Percentiles rank a stretch among this genome's conserved stretches.
phyloP scores from a whole-genome alignment of 2,888 invertebrate genomes.

The Drosophila colorata region DNA sequence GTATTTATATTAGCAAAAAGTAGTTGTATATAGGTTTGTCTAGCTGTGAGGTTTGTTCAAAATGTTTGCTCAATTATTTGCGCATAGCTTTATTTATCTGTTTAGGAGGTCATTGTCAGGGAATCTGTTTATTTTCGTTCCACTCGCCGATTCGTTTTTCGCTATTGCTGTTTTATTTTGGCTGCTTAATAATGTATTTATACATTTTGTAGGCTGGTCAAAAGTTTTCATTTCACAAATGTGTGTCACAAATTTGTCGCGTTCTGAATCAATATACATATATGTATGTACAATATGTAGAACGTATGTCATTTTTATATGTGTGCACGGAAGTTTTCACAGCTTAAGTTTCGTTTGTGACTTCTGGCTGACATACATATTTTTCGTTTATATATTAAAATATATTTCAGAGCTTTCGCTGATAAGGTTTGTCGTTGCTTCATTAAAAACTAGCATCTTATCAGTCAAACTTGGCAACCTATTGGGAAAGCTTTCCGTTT shows the following conservation, averaged over 20 bases:
- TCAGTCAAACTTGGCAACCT: neutral
- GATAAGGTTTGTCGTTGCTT: neutral
- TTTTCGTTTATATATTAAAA: neutral
- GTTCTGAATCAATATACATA: conserved; percentile 1
- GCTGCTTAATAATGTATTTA: neutral
- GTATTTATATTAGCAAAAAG: conserved; percentile 3
- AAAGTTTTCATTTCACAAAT: conserved; percentile 17
- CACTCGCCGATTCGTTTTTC: neutral
- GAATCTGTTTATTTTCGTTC: conserved; percentile 62
- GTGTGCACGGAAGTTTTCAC: neutral
- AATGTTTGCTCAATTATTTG: conserved; percentile 62
- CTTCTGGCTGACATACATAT: neutral
- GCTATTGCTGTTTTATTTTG: neutral
- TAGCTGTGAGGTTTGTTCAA: conserved; percentile 33
- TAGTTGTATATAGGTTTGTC: conserved; percentile 15
- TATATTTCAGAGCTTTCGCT: neutral
- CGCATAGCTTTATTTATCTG: conserved; percentile 55
- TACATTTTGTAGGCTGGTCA: conserved; percentile 9
- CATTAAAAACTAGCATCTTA: neutral
- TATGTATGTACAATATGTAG: no score
- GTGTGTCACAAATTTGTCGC: conserved; percentile 31
- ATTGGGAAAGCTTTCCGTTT: neutral
- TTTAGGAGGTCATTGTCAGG: conserved; percentile 72
- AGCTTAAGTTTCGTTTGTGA: neutral
- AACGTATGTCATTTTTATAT: no score